Base-by-base conservation (phyloP, 2,888 invertebrate genomes). In the Drosophila monieri region DNA sequence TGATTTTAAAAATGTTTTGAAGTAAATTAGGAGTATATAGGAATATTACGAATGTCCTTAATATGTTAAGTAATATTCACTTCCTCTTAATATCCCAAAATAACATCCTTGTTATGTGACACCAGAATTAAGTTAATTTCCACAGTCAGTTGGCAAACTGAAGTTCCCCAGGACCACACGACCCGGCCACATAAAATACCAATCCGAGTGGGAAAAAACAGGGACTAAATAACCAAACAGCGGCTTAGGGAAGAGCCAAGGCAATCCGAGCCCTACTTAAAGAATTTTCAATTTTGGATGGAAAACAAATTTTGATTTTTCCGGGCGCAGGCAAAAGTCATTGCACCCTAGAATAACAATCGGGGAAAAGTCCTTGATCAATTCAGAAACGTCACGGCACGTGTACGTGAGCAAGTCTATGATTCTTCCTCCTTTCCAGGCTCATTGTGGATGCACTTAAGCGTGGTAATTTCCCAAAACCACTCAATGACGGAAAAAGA, bases 381-480 rank as follows among this genome's bases (percentile, higher is more conserved):
- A 44, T 21, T 25, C 9, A 30, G n/a, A 18, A 15, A 56, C 21
- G 25, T 25, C 18, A 39, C 43, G 84, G 80, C 84, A 83, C 84
- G 80, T 83, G 80, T 77, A 67, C 59, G 70, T 53, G 56, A 44
- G 57, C 43, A 30, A 57, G 56, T 61, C 62, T 48, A 44, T 46
- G 35, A 43, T 67, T 49, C 25, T 58, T 39, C 54, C 21, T 39
- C 44, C 14, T 9, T 43, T n/a, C 8, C 6, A 14, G 60, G 61
- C 65, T 68, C 70, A 27, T 47, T 60, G 35, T 35, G 27, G 23
- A 18, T 43, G 67, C 78, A 80, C 80, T 81, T 81, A 84, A 78
- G 81, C 79, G 81, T 71, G 76, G 74, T 73, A 77, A 79, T 85
- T 85, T 76, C 77, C 76, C 73, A 77, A 35, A 73, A 75, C 61